Evolutionary conservation across 2,113 vertebrate species (phyloP).

Genomic region (Peromyscus californicus): DNA sequence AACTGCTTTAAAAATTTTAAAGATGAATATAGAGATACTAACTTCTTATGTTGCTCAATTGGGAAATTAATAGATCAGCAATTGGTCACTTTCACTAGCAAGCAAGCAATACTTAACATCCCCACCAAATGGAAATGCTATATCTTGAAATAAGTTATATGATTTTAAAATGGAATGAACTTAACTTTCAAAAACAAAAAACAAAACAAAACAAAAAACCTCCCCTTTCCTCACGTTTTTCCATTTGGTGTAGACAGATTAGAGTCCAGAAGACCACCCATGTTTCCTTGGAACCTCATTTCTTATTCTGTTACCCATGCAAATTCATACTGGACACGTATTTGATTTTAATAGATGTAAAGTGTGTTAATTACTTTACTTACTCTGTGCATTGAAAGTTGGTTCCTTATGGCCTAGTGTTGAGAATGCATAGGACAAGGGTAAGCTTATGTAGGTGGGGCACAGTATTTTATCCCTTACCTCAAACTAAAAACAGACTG

Average conservation of each 20-base stretch:
- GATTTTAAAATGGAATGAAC: constrained; percentile 35
- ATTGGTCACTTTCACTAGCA: background rate
- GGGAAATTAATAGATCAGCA: constrained; percentile 22
- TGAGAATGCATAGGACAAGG: background rate
- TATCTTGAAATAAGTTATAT: background rate
- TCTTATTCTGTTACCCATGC: background rate
- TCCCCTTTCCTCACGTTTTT: background rate
- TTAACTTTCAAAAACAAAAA: background rate
- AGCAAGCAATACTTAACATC: constrained; percentile 17
- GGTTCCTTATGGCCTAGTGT: background rate
- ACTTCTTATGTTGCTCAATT: constrained; percentile 48
- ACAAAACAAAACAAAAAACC: too few species aligned
- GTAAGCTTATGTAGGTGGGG: too few species aligned
- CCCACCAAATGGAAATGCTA: background rate
- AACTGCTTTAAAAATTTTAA: background rate
- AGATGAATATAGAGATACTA: background rate
- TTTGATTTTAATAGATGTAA: background rate
- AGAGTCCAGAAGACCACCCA: background rate
- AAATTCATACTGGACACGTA: background rate
- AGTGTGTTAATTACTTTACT: background rate
- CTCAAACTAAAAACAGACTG: background rate
- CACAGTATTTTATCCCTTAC: background rate
- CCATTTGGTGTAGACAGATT: background rate
- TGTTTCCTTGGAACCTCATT: background rate
- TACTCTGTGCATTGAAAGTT: background rate